A percentile compares a stretch with the other conserved stretches of the same genome.
phyloP scores from a whole-genome alignment of 2,888 invertebrate genomes.

The Zhengitettix transpicula region DNA sequence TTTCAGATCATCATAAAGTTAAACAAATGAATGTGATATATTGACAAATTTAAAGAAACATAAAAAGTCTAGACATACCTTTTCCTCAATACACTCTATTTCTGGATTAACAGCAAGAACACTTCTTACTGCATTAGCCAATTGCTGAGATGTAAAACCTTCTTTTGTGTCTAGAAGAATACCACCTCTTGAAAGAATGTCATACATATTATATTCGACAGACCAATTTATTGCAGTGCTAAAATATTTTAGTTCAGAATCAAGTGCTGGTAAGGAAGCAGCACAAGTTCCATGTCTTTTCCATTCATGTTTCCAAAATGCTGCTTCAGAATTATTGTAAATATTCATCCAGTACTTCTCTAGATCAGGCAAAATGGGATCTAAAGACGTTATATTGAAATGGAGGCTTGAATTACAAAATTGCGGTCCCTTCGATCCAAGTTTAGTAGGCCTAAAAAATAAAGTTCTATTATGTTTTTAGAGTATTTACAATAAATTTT shows the following conservation, averaged over 20 bases:
- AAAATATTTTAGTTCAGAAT: slow-evolving; percentile 52
- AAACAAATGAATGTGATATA: too few species aligned
- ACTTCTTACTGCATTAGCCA: slow-evolving; percentile 35
- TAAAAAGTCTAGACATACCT: slow-evolving; percentile 19
- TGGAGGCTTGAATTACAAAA: slow-evolving; percentile 53
- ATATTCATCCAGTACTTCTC: slow-evolving; percentile 55
- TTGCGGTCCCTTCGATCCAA: slow-evolving; percentile 45
- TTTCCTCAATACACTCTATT: slow-evolving; percentile 44
- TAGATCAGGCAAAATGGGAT: slow-evolving; percentile 37
- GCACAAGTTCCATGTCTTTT: slow-evolving; percentile 71
- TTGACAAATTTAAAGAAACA: not conserved
- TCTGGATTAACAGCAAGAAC: slow-evolving; percentile 39
- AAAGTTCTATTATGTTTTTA: too few species aligned
- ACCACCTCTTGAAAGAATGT: slow-evolving; percentile 34
- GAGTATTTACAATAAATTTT: too few species aligned
- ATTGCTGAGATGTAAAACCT: slow-evolving; percentile 19
- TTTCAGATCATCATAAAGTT: too few species aligned
- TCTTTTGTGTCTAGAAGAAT: slow-evolving; percentile 33
- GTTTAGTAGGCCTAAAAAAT: slow-evolving; percentile 44
- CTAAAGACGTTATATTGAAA: slow-evolving; percentile 44
- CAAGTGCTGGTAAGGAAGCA: slow-evolving; percentile 33
- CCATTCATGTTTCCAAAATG: slow-evolving; percentile 71
- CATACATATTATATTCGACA: slow-evolving; percentile 39
- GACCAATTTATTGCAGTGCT: slow-evolving; percentile 42
- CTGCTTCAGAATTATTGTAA: slow-evolving; percentile 33